Conservation (phyloP, 2,888 invertebrate genomes). For the Volucella inanis region DNA sequence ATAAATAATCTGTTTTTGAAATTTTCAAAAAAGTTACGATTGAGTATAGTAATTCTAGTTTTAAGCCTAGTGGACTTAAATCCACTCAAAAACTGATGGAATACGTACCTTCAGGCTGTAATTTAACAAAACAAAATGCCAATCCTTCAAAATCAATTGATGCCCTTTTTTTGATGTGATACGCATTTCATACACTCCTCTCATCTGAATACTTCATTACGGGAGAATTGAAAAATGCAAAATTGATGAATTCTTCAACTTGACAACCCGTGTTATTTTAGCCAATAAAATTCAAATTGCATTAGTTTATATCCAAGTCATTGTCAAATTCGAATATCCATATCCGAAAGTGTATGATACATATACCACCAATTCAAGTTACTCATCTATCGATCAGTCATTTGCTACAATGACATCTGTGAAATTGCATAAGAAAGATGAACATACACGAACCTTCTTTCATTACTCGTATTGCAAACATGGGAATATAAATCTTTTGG, state of each 20-base stretch:
- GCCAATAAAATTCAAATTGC: constrained; percentile 70
- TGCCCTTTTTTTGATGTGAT: not conserved
- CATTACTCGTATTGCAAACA: constrained; percentile 4
- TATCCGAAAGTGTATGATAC: constrained; percentile 41
- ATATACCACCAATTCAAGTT: not conserved
- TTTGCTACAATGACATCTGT: constrained; percentile 66
- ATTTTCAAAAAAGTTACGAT: too few species aligned
- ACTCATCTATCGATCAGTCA: constrained; percentile 53
- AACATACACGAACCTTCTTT: constrained; percentile 19
- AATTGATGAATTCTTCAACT: constrained; percentile 35
- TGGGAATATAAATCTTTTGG: constrained; percentile 16
- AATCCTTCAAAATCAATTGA: not conserved
- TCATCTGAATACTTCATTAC: constrained; percentile 14
- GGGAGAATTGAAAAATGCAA: constrained; percentile 42
- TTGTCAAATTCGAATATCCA: constrained; percentile 44
- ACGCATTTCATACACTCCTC: constrained; percentile 5
- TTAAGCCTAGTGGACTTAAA: too few species aligned
- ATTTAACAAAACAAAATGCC: too few species aligned
- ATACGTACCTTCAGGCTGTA: too few species aligned
- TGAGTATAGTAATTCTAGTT: too few species aligned
- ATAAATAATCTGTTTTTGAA: too few species aligned
- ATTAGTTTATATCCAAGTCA: constrained; percentile 18
- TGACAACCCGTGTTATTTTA: constrained; percentile 4
- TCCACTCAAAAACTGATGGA: too few species aligned
- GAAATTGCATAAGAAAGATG: constrained; percentile 58